A percentile compares a stretch with the other conserved stretches of the same genome.
phyloP scores from a whole-genome alignment of 2,797 vertebrate species.

The Xenentodon cancila region DNA sequence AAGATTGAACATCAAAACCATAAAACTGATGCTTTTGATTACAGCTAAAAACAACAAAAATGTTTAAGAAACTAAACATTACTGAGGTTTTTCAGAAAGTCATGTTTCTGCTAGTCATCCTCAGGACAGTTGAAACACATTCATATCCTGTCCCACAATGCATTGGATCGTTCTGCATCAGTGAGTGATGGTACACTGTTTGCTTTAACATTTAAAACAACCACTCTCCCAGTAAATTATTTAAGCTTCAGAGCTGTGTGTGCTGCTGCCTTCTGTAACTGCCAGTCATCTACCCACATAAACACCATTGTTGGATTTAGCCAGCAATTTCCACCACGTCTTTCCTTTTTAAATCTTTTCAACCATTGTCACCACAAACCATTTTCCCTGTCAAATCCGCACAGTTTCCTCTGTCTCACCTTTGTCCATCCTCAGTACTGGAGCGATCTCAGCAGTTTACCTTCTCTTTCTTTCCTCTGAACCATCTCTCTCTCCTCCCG shows the following conservation, averaged over 20 bases:
- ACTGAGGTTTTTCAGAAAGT: too few species aligned
- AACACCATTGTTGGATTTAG: neutral
- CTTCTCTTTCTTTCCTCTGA: slow-evolving; percentile 25
- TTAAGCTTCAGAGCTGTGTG: neutral
- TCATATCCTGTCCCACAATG: neutral
- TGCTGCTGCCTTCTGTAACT: neutral
- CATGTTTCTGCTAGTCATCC: too few species aligned
- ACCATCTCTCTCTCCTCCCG: slow-evolving; percentile 38
- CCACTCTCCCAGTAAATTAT: neutral
- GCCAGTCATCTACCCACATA: neutral
- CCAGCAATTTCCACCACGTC: neutral
- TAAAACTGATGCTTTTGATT: too few species aligned
- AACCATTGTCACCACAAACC: slow-evolving; percentile 1
- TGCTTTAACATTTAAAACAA: too few species aligned
- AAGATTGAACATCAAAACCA: too few species aligned
- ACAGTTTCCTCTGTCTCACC: neutral
- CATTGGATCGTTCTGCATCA: neutral
- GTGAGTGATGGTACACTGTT: neutral
- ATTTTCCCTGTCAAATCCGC: slow-evolving; percentile 4
- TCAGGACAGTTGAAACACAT: neutral
- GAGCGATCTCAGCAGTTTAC: slow-evolving; percentile 41
- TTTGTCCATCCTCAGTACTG: slow-evolving; percentile 36
- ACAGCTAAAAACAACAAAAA: too few species aligned
- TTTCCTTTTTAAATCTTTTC: slow-evolving; percentile 7
- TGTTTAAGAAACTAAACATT: too few species aligned